Base-by-base conservation (phyloP, 2,113 vertebrate genomes). In the Rousettus leschenaultii region DNA sequence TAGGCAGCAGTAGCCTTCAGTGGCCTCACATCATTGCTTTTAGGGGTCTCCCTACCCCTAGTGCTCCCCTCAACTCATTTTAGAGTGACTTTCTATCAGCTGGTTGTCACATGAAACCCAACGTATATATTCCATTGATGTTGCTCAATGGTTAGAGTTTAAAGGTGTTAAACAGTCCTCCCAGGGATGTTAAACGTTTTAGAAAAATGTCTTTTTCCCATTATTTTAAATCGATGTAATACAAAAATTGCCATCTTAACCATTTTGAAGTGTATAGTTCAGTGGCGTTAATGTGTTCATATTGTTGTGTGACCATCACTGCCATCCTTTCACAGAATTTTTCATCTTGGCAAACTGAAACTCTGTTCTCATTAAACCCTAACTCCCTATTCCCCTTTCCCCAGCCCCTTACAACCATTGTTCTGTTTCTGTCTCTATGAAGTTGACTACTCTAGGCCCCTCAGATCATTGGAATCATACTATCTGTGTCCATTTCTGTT, bases 61-160 rank as follows among this genome's bases (percentile, higher is more conserved):
- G n/a, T 40, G 22, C 4, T 3, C 53, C 22, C 26, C 10, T 5
- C 18, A 4, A 24, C 3, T 24, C 26, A 18, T 35, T n/a, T 53
- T 24, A 2, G 59, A 38, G 22, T 15, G 16, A 12, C n/a, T 95
- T 75, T 13, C 15, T 53, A 26, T 59, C 43, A 74, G 26, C 33
- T 89, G 38, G 5, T 35, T 84, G 43, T 61, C 59, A 38, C 30
- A n/a, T 53, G 61, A 65, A 38, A 66, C 65, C 35, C 35, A 45
- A 70, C 22, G 24, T 3, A 35, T 28, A 65, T 43, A 68, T 45
- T 79, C n/a, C 57, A 30, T 48, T 28, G 13, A 5, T 26, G 7
- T 24, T 48, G 83, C 48, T 83, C 93, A 87, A 19, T 71, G 90
- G 75, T 78, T 82, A 68, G 83, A 57, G 38, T 53, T 85, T 89